A percentile compares a stretch with the other conserved stretches of the same genome.
Conservation (phyloP, 2,888 invertebrate species). For the Autographa gamma region DNA sequence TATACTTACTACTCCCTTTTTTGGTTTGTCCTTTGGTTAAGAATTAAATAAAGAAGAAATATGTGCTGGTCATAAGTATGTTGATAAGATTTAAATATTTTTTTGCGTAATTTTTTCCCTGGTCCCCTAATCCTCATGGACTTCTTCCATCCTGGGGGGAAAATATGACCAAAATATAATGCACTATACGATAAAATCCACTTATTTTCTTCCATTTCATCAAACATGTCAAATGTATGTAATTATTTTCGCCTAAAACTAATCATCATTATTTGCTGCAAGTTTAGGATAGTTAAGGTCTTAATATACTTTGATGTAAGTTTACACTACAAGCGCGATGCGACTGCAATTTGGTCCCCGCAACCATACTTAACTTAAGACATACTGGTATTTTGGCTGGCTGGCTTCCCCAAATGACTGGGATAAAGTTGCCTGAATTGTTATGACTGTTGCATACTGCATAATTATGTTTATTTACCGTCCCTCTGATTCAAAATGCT, state of each 20-base stretch:
- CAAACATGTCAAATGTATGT: not conserved
- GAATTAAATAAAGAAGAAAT: too few relatives aligned
- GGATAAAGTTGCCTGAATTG: slow-evolving; percentile 1
- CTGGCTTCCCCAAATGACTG: not conserved
- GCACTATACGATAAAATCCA: too few relatives aligned
- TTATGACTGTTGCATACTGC: slow-evolving; percentile 3
- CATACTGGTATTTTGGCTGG: not conserved
- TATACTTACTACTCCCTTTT: too few relatives aligned
- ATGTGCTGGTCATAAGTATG: too few relatives aligned
- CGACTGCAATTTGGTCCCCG: not conserved
- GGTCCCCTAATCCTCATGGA: too few relatives aligned
- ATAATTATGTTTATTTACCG: not conserved
- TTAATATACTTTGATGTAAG: not conserved
- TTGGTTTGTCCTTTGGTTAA: too few relatives aligned
- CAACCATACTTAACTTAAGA: slow-evolving; percentile 5
- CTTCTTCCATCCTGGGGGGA: too few relatives aligned
- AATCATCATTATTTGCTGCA: slow-evolving; percentile 2
- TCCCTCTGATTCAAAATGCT: too few relatives aligned
- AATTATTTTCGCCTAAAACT: not conserved
- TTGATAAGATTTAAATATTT: too few relatives aligned
- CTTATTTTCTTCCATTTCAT: not conserved
- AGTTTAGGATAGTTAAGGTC: not conserved
- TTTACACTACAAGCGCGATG: not conserved
- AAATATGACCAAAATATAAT: too few relatives aligned
- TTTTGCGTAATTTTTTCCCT: too few relatives aligned